Evolutionary conservation across 2,888 invertebrate genomes (phyloP), one percentile per base, ranked within the genome.

Genomic region (Phrixothrix hirtus): DNA sequence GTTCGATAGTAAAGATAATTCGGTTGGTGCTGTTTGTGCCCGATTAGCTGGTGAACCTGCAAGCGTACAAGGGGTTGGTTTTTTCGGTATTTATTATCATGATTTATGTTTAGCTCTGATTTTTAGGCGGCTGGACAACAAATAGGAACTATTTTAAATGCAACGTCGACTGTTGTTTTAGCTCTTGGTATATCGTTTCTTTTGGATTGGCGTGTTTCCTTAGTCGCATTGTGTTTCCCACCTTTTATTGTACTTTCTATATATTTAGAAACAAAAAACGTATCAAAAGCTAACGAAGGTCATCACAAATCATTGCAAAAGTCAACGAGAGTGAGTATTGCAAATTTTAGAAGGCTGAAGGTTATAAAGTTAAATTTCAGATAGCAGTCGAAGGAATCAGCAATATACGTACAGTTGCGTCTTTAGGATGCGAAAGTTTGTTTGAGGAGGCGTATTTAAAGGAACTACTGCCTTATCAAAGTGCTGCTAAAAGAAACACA

Each of bases 321-420:
- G 11, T 87, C 88, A 52, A 87, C 88, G 1, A 88, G 88, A 79
- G 87, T 86, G 72, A 60, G 58, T 13, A 4, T 10, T 29, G n/a
- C 25, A 12, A 88, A 87, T 1, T 87, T 91, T 1, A 81, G 85
- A 3, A 89, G 88, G 63, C 7, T 21, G 7, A 5, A 3, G 21
- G 3, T 21, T 21, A 5, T 29, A 29, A 89, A 77, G 88, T 38
- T 87, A 87, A 0, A 14, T 86, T 25, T 30, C 66, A 84, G 84
- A 78, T 88, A 49, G 87, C 89, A 2, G 86, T 89, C 9, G 90
- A 91, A 73, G 88, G 87, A 1, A 87, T 90, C 1, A 81, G 85
- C 4, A 89, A 88, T 63, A 85, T 89, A 2, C 80, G 89, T 26
- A 92, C 91, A 1, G 89, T 89, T 0, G 87, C 83, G 0, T 86